Percentiles rank a stretch among this genome's conserved stretches.
phyloP scores from a whole-genome alignment of 2,797 vertebrate genomes.

The Psittacula echo region DNA sequence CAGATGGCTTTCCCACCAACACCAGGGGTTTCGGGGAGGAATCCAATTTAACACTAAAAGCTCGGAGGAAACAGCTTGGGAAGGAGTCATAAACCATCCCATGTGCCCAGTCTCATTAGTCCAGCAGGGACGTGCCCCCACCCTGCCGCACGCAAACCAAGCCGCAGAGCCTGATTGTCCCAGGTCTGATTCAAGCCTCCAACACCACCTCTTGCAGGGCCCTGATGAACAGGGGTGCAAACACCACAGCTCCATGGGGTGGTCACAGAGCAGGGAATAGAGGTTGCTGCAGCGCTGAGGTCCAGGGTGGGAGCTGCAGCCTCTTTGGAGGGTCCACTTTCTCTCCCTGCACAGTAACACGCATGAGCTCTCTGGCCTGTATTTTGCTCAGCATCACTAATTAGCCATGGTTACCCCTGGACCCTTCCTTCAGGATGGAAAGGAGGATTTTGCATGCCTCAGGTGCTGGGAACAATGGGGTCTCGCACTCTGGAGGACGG shows the following conservation, averaged over 20 bases:
- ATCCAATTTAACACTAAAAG: constrained; percentile 37
- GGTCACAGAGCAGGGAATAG: not conserved
- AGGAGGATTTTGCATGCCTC: constrained; percentile 39
- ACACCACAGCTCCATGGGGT: not conserved
- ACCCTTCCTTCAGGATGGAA: constrained; percentile 2
- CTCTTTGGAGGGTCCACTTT: not conserved
- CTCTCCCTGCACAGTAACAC: rapidly evolving
- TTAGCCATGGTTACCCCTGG: not conserved
- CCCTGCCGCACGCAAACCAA: rapidly evolving
- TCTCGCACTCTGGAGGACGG: not conserved
- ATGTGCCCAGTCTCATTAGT: not conserved
- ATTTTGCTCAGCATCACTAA: constrained; percentile 15
- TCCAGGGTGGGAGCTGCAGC: not conserved
- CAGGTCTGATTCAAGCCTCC: not conserved
- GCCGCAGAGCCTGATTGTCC: rapidly evolving
- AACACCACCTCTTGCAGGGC: not conserved
- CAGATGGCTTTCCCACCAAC: not conserved
- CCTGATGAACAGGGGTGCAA: not conserved
- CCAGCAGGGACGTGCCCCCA: not conserved
- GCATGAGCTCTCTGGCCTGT: rapidly evolving
- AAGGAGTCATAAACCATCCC: constrained; percentile 49
- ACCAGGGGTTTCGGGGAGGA: rapidly evolving
- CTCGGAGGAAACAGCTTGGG: constrained; percentile 40
- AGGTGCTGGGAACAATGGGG: constrained; percentile 43
- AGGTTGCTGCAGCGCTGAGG: not conserved